phyloP scores from a whole-genome alignment of 2,888 invertebrate species.

The Athalia rosae region DNA sequence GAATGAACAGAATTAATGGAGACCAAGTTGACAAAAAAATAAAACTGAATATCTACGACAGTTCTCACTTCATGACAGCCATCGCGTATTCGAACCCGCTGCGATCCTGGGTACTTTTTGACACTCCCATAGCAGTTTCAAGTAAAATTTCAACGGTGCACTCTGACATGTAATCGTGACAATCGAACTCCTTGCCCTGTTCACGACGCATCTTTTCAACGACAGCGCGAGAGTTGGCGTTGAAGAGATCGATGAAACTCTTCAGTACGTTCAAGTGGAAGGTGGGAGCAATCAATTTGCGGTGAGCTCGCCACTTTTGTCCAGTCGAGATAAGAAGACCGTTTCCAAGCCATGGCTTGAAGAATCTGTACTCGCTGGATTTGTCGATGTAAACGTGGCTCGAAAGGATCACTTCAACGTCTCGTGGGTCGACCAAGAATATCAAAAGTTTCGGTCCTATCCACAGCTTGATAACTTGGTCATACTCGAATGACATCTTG shows the following conservation, averaged over 20 bases:
- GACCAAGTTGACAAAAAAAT: background rate
- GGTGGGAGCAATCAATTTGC: slow-evolving; percentile 90
- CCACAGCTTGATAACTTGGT: slow-evolving; percentile 82
- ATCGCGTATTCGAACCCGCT: slow-evolving; percentile 90
- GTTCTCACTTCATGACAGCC: slow-evolving; percentile 86
- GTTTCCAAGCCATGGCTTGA: slow-evolving; percentile 89
- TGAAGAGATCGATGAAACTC: slow-evolving; percentile 90
- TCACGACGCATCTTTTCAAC: slow-evolving; percentile 84
- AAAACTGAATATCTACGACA: background rate
- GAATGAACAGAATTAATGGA: slow-evolving; percentile 1
- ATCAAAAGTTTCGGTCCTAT: slow-evolving; percentile 85
- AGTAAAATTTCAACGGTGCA: slow-evolving; percentile 88
- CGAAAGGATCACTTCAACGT: slow-evolving; percentile 86
- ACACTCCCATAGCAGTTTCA: slow-evolving; percentile 93
- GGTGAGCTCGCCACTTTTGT: slow-evolving; percentile 89
- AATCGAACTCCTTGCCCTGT: slow-evolving; percentile 83
- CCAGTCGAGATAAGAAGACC: slow-evolving; percentile 88
- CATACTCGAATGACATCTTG: slow-evolving; percentile 76
- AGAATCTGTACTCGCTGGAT: slow-evolving; percentile 85
- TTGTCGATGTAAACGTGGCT: slow-evolving; percentile 89
- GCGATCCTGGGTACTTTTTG: slow-evolving; percentile 86
- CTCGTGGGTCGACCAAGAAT: slow-evolving; percentile 85
- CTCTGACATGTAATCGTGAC: slow-evolving; percentile 90
- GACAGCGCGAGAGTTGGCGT: slow-evolving; percentile 86
- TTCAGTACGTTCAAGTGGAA: slow-evolving; percentile 92